These are phyloP conservation scores for Myotis planiceps DNA, from an alignment of 2,797 vertebrate genomes.

Conservation along the genomic window DNA sequence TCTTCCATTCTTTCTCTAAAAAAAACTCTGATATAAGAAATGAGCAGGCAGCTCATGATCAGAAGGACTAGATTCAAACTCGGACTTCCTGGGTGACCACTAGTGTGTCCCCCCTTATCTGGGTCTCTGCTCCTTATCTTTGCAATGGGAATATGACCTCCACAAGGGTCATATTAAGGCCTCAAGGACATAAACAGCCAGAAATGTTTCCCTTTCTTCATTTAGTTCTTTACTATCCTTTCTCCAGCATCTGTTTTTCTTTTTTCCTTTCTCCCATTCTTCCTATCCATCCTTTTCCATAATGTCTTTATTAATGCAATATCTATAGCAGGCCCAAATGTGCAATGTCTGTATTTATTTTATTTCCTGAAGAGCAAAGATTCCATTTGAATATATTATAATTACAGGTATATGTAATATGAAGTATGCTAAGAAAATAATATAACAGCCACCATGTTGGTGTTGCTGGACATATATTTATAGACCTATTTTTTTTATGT, in stretches of 20 bases:
- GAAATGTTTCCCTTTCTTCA: background rate
- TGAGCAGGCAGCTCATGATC: background rate
- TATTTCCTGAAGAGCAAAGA: background rate
- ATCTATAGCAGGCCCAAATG: background rate
- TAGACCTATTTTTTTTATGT: slow-evolving; percentile 40
- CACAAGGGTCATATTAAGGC: background rate
- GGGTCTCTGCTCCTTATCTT: background rate
- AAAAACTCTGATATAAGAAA: background rate
- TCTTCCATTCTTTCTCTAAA: background rate
- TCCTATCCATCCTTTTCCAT: background rate
- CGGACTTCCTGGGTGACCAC: background rate
- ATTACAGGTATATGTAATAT: background rate
- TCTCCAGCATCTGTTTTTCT: background rate
- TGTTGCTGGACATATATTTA: slow-evolving; percentile 66
- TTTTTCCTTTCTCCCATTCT: background rate
- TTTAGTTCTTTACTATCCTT: background rate
- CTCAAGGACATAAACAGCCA: background rate
- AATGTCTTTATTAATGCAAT: background rate
- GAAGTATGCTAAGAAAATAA: slow-evolving; percentile 51
- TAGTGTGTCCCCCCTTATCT: background rate
- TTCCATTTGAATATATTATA: background rate
- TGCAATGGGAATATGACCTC: background rate
- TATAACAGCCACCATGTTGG: slow-evolving; percentile 46
- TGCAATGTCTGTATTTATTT: slow-evolving; percentile 28
- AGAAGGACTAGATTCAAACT: background rate